Percentiles rank a stretch among this genome's conserved stretches.
Evolutionary conservation across 2,113 vertebrate genomes (phyloP).

Genomic region (Holacanthus passer): DNA sequence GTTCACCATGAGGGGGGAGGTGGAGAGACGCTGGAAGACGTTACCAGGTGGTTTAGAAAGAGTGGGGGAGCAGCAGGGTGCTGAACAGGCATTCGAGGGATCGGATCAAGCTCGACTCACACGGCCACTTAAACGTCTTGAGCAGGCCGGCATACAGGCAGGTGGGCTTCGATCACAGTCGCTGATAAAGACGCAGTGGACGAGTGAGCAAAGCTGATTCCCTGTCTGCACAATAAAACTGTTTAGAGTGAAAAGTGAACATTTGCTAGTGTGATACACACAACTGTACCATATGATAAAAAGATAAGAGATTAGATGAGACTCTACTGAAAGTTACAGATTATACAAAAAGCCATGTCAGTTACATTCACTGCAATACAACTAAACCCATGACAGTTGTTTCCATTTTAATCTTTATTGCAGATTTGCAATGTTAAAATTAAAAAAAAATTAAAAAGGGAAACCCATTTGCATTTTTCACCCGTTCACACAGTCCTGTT

Average conservation of each 20-base stretch:
- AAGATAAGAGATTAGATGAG: too few species aligned
- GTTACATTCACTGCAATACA: background rate
- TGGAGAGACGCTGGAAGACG: constrained; percentile 42
- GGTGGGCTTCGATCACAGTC: constrained; percentile 43
- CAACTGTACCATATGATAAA: background rate
- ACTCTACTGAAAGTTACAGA: background rate
- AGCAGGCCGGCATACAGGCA: background rate
- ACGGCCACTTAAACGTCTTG: constrained; percentile 30
- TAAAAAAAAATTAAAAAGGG: too few species aligned
- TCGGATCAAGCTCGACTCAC: constrained; percentile 44
- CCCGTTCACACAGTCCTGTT: too few species aligned
- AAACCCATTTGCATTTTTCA: too few species aligned
- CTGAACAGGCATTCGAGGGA: constrained; percentile 58
- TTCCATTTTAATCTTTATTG: background rate
- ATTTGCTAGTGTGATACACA: background rate
- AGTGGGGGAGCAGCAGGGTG: constrained; percentile 37
- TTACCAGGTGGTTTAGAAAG: constrained; percentile 33
- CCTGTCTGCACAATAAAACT: background rate
- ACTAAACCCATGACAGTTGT: background rate
- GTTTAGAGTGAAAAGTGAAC: background rate
- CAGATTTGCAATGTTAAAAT: background rate
- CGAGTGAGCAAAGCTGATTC: background rate
- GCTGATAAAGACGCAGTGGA: constrained; percentile 5
- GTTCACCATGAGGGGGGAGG: constrained; percentile 22
- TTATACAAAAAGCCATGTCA: background rate